Percentiles rank a stretch among this genome's conserved stretches.
These are phyloP conservation scores for Catostylus mosaicus DNA, from an alignment of 30 jellyfish, hydroid and myxozoan species.

Conservation along the genomic window DNA sequence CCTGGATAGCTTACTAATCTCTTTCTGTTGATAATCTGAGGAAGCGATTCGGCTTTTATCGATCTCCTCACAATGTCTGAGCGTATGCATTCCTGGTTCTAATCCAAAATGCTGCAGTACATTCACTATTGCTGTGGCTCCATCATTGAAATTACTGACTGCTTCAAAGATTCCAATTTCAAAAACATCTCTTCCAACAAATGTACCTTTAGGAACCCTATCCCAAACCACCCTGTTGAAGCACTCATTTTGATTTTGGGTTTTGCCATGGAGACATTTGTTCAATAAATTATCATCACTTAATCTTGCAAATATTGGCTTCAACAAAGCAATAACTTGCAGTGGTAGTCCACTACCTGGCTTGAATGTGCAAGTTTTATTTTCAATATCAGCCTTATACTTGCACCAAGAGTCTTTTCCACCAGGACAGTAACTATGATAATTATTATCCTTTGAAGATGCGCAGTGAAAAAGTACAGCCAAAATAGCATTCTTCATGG, in stretches of 20 bases:
- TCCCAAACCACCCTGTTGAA: constrained; percentile 6
- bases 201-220: constrained; percentile 1
- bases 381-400: background rate
- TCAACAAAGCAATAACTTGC: background rate
- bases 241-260: background rate
- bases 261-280: background rate
- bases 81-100: background rate
- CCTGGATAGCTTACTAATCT: background rate
- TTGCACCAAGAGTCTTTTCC: constrained; percentile 9
- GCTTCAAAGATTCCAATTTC: background rate
- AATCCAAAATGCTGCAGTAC: background rate
- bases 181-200: constrained; percentile 19
- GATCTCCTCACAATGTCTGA: background rate
- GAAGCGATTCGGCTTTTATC: background rate
- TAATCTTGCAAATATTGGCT: background rate
- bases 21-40: background rate
- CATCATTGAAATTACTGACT: background rate
- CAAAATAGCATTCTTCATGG: background rate
- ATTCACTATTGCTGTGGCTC: background rate
- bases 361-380: background rate
- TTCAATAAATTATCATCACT: background rate
- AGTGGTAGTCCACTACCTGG: background rate
- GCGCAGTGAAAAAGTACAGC: constrained; percentile 7
- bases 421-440: constrained; percentile 2
- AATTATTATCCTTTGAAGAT: background rate